Conservation (phyloP, 92 coral and sea anemone genomes). For the Heteractis magnifica region DNA sequence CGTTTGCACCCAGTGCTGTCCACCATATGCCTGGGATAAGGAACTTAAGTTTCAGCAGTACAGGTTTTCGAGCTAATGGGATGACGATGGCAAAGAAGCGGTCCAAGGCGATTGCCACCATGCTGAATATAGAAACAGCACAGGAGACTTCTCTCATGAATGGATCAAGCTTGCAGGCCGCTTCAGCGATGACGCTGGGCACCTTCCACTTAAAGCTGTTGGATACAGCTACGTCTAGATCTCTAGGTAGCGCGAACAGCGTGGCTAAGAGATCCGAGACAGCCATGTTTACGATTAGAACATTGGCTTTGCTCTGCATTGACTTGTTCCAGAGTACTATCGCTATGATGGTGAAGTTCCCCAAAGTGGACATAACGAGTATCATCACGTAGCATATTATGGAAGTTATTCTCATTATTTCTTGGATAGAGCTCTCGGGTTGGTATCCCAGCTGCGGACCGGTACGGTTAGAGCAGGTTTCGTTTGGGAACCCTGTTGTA, state of each 20-base stretch:
- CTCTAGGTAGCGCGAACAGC: slow-evolving; percentile 21
- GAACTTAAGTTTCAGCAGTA: not conserved
- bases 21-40: slow-evolving; percentile 26
- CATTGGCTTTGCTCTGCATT: slow-evolving; percentile 37
- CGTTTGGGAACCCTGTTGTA: not conserved
- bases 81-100: slow-evolving; percentile 32
- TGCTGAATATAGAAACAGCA: slow-evolving; percentile 30
- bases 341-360: slow-evolving; percentile 23
- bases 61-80: slow-evolving; percentile 18
- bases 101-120: slow-evolving; percentile 29
- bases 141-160: slow-evolving; percentile 31
- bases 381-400: slow-evolving; percentile 13
- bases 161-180: slow-evolving; percentile 17
- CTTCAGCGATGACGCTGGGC: slow-evolving; percentile 8
- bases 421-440: not conserved
- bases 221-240: slow-evolving; percentile 21
- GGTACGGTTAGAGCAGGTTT: slow-evolving; percentile 4
- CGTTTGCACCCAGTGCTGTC: not conserved
- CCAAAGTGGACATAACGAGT: slow-evolving; percentile 17
- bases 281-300: slow-evolving; percentile 37
- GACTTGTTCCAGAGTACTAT: slow-evolving; percentile 13
- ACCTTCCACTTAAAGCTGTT: slow-evolving; percentile 6
- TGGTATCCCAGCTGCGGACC: not conserved
- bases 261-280: slow-evolving; percentile 39
- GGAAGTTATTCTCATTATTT: slow-evolving; percentile 18